Base-by-base conservation (phyloP, 2,888 invertebrate species). In the Agonopterix alstromeriana region DNA sequence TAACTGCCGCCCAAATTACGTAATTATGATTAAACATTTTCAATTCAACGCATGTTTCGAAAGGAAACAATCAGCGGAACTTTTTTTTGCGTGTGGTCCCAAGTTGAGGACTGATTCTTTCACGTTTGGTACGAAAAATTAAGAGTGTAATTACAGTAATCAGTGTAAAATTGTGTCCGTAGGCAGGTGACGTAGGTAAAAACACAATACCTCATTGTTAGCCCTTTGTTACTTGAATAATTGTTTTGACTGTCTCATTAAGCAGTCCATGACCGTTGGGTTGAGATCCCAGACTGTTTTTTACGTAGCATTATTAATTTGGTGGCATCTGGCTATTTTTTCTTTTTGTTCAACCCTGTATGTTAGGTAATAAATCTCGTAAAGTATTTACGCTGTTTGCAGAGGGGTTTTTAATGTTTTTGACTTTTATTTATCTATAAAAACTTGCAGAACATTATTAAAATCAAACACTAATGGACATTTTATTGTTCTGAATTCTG, bases 231-330 rank as follows among this genome's bases (percentile, higher is more conserved):
- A 54, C 57, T 65, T 57, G 57, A 67, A 61, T 72, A 72, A 75
- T 72, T 77, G 72, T 72, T 74, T 73, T 66, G 72, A 72, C 65
- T 71, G 71, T 71, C 73, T 73, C 73, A 74, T 73, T 75, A 70
- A 61, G 52, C 42, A 11, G 42, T n/a, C 49, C 52, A 47, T 54
- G 50, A 57, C 56, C 61, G 9, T 12, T 12, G 43, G 14, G 35
- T n/a, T 40, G 43, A 36, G 35, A 36, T 27, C 12, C 27, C 38
- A 43, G n/a, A 38, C n/a, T 17, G 40, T 35, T 47, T 42, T 42
- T 42, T 45, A 10, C 11, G 10, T 43, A 4, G 27, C n/a, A 11
- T 40, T 10, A 46, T 27, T 46, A 9, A 46, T 46, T 46, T 40
- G 3, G 35, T 46, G 10, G 3, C 46, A 40, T 40, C 42, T 47